Conservation (phyloP, 2,113 vertebrate species). For the Neopipo cinnamomea region DNA sequence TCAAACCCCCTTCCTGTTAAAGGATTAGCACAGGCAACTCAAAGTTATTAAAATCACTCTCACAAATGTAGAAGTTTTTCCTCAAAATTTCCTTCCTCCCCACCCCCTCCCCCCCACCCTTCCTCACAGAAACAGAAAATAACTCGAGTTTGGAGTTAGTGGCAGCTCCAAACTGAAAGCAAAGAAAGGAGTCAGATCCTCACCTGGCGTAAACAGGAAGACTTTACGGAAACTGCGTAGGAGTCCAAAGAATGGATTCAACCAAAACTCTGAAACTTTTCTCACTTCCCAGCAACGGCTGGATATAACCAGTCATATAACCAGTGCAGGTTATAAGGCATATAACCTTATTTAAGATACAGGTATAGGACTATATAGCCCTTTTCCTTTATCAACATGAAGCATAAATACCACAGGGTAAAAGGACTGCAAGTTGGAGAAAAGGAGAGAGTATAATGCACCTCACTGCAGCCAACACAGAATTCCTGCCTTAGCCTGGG, state of each 20-base stretch:
- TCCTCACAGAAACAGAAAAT: neutral
- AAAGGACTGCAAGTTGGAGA: neutral
- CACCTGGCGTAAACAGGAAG: constrained; percentile 36
- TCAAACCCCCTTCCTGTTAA: constrained; percentile 55
- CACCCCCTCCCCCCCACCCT: neutral
- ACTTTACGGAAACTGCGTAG: neutral
- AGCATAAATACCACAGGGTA: neutral
- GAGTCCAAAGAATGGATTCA: neutral
- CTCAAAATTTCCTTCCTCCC: neutral
- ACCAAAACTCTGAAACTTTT: neutral
- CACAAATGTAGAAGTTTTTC: constrained; percentile 22
- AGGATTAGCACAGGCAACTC: constrained; percentile 49
- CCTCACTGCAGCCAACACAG: neutral
- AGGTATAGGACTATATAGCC: neutral
- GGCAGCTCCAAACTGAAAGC: neutral
- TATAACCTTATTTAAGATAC: neutral
- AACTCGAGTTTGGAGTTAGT: neutral
- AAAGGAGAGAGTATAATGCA: neutral
- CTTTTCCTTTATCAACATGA: neutral
- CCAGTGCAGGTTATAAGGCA: accelerated
- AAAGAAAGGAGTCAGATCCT: neutral
- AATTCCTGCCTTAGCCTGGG: neutral
- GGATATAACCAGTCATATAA: neutral
- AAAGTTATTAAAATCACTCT: constrained; percentile 12
- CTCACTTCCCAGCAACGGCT: neutral